phyloP scores from a whole-genome alignment of 1,140 invertebrate genomes.

The Panagrolaimus sp. region DNA sequence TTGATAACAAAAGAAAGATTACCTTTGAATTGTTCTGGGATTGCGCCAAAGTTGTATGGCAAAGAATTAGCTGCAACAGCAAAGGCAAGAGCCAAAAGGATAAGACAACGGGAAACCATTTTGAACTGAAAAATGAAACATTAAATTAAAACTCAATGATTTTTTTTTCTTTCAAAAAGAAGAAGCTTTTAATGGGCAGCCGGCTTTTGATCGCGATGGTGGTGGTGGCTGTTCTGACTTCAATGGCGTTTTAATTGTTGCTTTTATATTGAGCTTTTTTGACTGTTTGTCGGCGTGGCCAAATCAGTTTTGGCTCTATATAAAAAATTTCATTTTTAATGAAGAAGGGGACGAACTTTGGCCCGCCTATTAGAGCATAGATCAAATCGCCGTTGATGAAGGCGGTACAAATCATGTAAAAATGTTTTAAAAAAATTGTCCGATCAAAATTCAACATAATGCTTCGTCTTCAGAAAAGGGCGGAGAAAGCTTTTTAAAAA shows the following conservation, averaged over 20 bases:
- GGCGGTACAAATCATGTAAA: too few relatives aligned
- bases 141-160: too few relatives aligned
- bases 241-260: neutral
- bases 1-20: neutral
- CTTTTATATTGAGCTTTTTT: conserved; percentile 10
- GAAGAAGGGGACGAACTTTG: conserved; percentile 8
- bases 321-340: neutral
- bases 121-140: neutral
- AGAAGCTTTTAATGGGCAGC: too few relatives aligned
- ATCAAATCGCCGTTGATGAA: neutral
- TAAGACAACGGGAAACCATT: neutral
- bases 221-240: too few relatives aligned
- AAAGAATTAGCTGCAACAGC: conserved; percentile 20
- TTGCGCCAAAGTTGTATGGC: conserved; percentile 31
- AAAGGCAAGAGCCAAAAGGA: neutral
- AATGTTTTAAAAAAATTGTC: too few relatives aligned
- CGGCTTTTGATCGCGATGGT: too few relatives aligned
- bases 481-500: too few relatives aligned
- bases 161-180: too few relatives aligned
- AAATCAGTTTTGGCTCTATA: neutral
- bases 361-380: conserved; percentile 11
- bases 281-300: neutral
- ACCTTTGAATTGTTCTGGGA: conserved; percentile 34
- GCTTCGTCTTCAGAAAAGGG: too few relatives aligned
- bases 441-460: too few relatives aligned